Conservation (phyloP, 2,113 vertebrate species). For the Neotragus moschatus region DNA sequence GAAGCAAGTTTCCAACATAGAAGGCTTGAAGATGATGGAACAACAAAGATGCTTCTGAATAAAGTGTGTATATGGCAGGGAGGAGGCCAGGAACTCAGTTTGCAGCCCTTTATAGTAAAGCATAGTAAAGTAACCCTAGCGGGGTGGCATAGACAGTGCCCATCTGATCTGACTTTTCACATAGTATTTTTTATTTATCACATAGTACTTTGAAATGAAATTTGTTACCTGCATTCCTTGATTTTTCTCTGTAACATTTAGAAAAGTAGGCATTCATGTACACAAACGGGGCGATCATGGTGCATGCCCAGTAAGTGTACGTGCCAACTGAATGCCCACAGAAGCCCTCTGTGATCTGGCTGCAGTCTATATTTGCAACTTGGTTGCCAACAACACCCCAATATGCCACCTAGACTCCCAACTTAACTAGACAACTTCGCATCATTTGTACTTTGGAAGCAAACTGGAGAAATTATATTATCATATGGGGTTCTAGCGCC, state of each 20-base stretch:
- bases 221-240: neutral
- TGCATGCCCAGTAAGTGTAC: neutral
- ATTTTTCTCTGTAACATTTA: neutral
- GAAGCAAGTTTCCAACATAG: neutral
- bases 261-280: neutral
- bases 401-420: neutral
- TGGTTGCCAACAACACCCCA: neutral
- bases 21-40: neutral
- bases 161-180: neutral
- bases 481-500: conserved; percentile 22
- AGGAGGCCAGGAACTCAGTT: neutral
- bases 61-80: neutral
- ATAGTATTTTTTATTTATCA: neutral
- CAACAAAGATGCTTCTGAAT: neutral
- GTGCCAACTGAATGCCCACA: neutral
- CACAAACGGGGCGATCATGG: neutral
- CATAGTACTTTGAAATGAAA: neutral
- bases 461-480: neutral
- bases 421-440: neutral
- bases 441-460: neutral
- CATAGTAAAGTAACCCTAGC: neutral
- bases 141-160: neutral
- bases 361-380: neutral
- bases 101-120: neutral
- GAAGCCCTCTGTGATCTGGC: neutral